Conservation (phyloP, 2,797 vertebrate species). For the Acrocephalus scirpaceus region DNA sequence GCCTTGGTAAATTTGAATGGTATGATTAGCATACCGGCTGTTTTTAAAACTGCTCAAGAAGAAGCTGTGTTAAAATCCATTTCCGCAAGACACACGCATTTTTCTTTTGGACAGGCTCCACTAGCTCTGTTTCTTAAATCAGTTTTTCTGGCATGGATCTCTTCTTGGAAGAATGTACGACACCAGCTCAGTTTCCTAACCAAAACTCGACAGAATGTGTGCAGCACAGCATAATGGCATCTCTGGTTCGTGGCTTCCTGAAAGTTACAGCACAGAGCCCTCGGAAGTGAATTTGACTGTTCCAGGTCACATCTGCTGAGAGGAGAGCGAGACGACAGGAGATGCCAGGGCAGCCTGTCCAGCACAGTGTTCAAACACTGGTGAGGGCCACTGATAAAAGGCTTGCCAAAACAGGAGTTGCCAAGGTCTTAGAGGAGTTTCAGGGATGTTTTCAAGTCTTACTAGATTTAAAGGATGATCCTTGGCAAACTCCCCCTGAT, state of each 20-base stretch:
- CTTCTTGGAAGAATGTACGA: conserved; percentile 62
- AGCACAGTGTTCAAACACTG: conserved; percentile 39
- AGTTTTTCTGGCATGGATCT: conserved; percentile 58
- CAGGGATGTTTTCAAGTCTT: conserved; percentile 63
- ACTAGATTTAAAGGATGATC: conserved; percentile 71
- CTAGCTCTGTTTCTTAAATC: conserved; percentile 69
- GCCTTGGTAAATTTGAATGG: conserved; percentile 68
- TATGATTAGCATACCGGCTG: conserved; percentile 68
- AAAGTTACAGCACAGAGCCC: conserved; percentile 22
- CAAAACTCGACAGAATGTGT: conserved; percentile 64
- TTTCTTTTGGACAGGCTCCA: conserved; percentile 66
- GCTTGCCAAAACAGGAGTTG: conserved; percentile 55
- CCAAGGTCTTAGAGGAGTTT: conserved; percentile 70
- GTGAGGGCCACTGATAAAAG: conserved; percentile 62
- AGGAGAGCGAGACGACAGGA: background rate
- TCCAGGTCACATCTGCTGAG: conserved; percentile 15
- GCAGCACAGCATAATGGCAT: conserved; percentile 54
- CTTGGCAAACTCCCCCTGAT: conserved; percentile 63
- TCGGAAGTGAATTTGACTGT: background rate
- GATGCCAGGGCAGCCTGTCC: conserved; percentile 12
- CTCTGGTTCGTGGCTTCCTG: background rate
- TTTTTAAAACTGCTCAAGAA: conserved; percentile 66
- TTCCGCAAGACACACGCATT: conserved; percentile 66
- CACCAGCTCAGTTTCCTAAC: conserved; percentile 56
- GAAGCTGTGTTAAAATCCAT: conserved; percentile 65